Evolutionary conservation across 2,888 invertebrate species (phyloP).

Genomic region (Drosophila rubida): DNA sequence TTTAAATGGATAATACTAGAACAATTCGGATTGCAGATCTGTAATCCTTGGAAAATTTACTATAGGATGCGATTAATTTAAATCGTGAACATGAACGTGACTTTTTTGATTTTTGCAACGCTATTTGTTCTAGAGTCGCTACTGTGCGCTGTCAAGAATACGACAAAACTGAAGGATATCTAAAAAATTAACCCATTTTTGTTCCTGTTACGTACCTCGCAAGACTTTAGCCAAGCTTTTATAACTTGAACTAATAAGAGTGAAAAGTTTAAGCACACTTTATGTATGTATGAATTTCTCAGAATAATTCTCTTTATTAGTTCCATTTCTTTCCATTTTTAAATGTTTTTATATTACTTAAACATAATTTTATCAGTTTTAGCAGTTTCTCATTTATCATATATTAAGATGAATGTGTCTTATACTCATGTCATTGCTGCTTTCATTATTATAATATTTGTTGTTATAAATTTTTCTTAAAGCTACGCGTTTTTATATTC

Average conservation of each 20-base stretch:
- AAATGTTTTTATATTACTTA: slow-evolving; percentile 56
- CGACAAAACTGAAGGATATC: no score
- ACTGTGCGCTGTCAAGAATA: no score
- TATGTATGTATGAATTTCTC: slow-evolving; percentile 56
- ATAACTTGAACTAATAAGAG: not conserved
- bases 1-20: no score
- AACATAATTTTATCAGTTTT: slow-evolving; percentile 71
- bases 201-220: no score
- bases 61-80: no score
- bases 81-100: no score
- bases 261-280: not conserved
- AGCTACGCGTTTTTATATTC: slow-evolving; percentile 55
- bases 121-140: no score
- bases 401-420: slow-evolving; percentile 61
- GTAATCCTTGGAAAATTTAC: no score
- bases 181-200: no score
- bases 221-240: no score
- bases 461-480: slow-evolving; percentile 51
- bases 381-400: slow-evolving; percentile 69
- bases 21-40: no score
- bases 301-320: slow-evolving; percentile 80
- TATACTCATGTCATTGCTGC: slow-evolving; percentile 57
- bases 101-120: no score
- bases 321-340: slow-evolving; percentile 41
- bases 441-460: slow-evolving; percentile 28